Conservation (phyloP, 2,797 vertebrate genomes). For the Chaunax sp. region DNA sequence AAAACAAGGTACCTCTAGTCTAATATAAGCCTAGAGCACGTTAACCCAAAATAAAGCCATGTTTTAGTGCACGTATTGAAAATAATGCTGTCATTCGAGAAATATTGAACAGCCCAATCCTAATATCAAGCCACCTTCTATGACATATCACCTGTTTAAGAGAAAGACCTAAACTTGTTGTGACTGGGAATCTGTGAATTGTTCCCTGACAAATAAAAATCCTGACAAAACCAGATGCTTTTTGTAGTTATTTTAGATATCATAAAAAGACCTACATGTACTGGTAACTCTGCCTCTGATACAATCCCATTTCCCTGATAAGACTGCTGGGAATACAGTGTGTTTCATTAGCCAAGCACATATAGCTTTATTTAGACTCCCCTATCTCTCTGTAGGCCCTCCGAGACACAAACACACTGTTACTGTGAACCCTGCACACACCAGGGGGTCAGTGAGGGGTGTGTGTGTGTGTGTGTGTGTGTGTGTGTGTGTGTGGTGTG, state of each 20-base stretch:
- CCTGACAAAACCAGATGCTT: conserved; percentile 1
- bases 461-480: neutral
- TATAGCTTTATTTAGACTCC: conserved; percentile 82
- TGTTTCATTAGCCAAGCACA: conserved; percentile 82
- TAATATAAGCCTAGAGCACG: conserved; percentile 5
- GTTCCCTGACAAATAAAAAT: conserved; percentile 7
- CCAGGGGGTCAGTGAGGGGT: conserved; percentile 30
- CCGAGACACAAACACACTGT: conserved; percentile 65
- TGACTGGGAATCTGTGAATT: neutral
- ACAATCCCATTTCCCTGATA: conserved; percentile 75
- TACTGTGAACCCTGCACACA: conserved; percentile 76
- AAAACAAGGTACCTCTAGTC: conserved; percentile 29
- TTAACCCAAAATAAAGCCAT: no score
- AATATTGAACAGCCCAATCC: no score
- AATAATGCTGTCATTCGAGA: neutral
- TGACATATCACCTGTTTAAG: neutral
- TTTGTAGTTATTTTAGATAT: conserved; percentile 38
- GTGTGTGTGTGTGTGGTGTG: no score
- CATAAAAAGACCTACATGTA: conserved; percentile 59
- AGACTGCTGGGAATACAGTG: conserved; percentile 73
- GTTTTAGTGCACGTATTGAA: neutral
- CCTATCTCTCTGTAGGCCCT: conserved; percentile 65
- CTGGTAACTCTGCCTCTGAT: conserved; percentile 61
- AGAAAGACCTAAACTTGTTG: conserved; percentile 14
- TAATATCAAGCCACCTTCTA: neutral